These are phyloP conservation scores for Butorides virescens DNA, from an alignment of 2,113 vertebrate species.

Conservation along the genomic window DNA sequence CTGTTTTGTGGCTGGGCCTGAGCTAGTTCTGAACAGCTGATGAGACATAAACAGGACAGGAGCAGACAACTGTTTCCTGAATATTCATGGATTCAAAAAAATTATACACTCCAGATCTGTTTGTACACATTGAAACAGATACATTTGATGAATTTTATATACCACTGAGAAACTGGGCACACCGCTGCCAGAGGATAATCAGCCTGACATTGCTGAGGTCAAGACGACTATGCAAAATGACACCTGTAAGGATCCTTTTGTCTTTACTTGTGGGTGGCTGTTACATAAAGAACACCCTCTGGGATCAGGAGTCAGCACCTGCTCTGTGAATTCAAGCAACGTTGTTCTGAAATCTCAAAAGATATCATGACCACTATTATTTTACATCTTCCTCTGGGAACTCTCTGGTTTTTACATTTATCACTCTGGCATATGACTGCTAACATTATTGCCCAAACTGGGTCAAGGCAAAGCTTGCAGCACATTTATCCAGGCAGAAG, in stretches of 20 bases:
- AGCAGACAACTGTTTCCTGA: background rate
- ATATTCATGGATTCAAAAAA: background rate
- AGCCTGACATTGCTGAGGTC: background rate
- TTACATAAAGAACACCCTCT: background rate
- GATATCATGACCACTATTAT: accelerated
- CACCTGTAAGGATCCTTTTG: background rate
- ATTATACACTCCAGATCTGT: background rate
- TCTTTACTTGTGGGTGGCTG: background rate
- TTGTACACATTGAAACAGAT: background rate
- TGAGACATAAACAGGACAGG: background rate
- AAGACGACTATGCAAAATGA: background rate
- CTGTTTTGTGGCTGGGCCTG: no score
- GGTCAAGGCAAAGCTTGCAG: slow-evolving; percentile 33
- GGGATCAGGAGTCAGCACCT: background rate
- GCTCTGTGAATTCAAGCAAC: background rate
- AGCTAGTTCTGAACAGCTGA: background rate
- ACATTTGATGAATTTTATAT: no score
- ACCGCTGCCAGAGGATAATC: background rate
- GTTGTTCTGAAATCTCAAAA: background rate
- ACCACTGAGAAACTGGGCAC: background rate
- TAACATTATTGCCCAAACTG: background rate
- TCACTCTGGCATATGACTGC: background rate
- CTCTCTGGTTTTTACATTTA: background rate
- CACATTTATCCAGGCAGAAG: background rate
- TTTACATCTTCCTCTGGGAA: background rate